phyloP scores from a whole-genome alignment of 2,113 vertebrate genomes.

The Sphaerodactylus townsendi region DNA sequence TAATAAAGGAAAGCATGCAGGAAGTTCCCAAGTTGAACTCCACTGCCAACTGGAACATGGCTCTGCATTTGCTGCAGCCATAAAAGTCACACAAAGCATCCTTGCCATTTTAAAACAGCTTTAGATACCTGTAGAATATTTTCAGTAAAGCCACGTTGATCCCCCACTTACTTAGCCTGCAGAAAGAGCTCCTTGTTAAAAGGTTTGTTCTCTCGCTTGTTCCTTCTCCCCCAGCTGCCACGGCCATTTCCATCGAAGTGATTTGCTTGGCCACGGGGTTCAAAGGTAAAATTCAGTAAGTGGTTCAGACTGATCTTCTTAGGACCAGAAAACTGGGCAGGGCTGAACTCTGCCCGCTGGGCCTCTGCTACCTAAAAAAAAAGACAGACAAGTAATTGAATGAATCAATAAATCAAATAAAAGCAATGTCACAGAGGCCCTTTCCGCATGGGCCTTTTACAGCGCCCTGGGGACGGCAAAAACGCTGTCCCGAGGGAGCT shows the following conservation, averaged over 20 bases:
- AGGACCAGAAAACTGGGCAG: conserved; percentile 97
- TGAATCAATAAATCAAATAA: too few species aligned
- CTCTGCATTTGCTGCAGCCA: too few species aligned
- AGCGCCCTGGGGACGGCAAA: too few species aligned
- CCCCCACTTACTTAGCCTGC: conserved; percentile 93
- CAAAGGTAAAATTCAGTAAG: conserved; percentile 98
- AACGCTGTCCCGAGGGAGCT: too few species aligned
- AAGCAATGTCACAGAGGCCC: neutral
- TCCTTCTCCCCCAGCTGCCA: conserved; percentile 91
- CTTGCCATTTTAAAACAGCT: too few species aligned
- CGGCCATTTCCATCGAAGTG: conserved; percentile 83
- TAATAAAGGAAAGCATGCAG: too few species aligned
- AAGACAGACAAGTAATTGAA: neutral
- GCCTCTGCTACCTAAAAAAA: conserved; percentile 91
- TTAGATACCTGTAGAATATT: neutral
- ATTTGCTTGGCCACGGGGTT: conserved; percentile 88
- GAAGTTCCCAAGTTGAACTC: too few species aligned
- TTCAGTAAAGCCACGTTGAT: neutral
- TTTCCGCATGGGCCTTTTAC: too few species aligned
- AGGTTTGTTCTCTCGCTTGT: conserved; percentile 98
- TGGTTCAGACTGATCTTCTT: conserved; percentile 99
- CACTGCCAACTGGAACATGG: too few species aligned
- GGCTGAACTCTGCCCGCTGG: conserved; percentile 96
- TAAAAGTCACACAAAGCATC: too few species aligned
- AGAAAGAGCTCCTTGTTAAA: conserved; percentile 99